Evolutionary conservation across 2,888 invertebrate genomes (phyloP).

Genomic region (Lacanobia wlatinum): DNA sequence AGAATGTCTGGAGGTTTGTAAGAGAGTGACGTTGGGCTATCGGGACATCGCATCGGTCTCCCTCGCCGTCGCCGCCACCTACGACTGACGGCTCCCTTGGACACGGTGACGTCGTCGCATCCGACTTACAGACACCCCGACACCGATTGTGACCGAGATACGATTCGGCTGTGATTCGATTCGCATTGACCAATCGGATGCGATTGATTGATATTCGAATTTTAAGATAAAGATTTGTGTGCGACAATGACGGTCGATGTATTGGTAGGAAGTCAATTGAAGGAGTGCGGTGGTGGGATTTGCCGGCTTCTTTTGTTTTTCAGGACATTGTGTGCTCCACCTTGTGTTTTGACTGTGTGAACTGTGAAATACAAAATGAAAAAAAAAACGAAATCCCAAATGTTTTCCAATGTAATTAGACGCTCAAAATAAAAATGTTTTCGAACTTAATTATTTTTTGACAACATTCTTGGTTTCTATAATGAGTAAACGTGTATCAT

Average conservation of each 20-base stretch:
- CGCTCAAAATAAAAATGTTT: constrained; percentile 61
- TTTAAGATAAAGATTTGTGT: constrained; percentile 66
- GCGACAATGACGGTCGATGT: constrained; percentile 56
- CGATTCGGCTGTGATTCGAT: constrained; percentile 77
- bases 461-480: constrained; percentile 67
- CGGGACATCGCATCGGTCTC: constrained; percentile 71
- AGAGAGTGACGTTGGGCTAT: constrained; percentile 78
- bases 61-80: constrained; percentile 64
- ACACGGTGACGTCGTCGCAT: constrained; percentile 66
- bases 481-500: constrained; percentile 79
- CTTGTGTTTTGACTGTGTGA: constrained; percentile 20
- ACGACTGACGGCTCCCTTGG: constrained; percentile 64
- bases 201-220: constrained; percentile 78
- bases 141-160: constrained; percentile 86
- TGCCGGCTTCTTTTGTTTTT: constrained; percentile 42
- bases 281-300: constrained; percentile 44
- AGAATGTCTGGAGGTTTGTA: constrained; percentile 78
- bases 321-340: constrained; percentile 33
- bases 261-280: constrained; percentile 60
- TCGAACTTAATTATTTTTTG: constrained; percentile 51
- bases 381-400: constrained; percentile 10
- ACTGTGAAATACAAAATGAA: not conserved
- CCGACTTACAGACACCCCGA: constrained; percentile 72
- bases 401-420: constrained; percentile 38
- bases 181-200: constrained; percentile 77